Percentiles rank a stretch among this genome's conserved stretches.
phyloP scores from a whole-genome alignment of 2,113 vertebrate species.

The Halichoeres trimaculatus region DNA sequence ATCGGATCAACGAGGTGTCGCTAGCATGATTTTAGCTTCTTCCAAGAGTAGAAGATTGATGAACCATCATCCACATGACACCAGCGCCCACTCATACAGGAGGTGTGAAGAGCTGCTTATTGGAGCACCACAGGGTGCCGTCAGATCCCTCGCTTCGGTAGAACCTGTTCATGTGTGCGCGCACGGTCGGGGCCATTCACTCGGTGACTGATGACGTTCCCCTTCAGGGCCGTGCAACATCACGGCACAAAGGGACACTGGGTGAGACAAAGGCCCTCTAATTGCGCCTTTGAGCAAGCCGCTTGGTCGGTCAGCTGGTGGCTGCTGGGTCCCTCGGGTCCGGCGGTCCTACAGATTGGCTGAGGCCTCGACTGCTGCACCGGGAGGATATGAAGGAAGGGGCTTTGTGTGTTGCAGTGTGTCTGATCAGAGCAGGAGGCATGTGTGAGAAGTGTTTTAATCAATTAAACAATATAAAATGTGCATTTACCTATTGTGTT shows the following conservation, averaged over 20 bases:
- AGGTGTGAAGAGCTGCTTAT: constrained; percentile 33
- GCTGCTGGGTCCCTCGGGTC: constrained; percentile 76
- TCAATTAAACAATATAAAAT: too few relatives aligned
- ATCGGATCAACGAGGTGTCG: constrained; percentile 11
- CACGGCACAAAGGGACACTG: constrained; percentile 70
- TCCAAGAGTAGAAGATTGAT: background rate
- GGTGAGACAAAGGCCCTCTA: constrained; percentile 84
- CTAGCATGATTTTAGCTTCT: background rate
- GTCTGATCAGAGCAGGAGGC: too few relatives aligned
- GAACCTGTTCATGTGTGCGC: constrained; percentile 17
- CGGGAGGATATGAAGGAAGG: constrained; percentile 36
- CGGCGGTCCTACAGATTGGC: constrained; percentile 72
- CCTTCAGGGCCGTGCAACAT: constrained; percentile 64
- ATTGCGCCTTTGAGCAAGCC: constrained; percentile 81
- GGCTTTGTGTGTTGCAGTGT: constrained; percentile 44
- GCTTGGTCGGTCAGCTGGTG: constrained; percentile 75
- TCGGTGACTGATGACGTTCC: constrained; percentile 77
- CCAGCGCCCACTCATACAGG: constrained; percentile 36
- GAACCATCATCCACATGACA: constrained; percentile 32
- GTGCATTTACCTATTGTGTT: too few relatives aligned
- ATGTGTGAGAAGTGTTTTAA: too few relatives aligned
- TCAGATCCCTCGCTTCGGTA: constrained; percentile 52
- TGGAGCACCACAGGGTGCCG: constrained; percentile 55
- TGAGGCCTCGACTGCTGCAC: constrained; percentile 36
- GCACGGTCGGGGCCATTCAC: constrained; percentile 12